Base-by-base conservation (phyloP, 2,888 invertebrate species). In the Drosophila kanekoi region DNA sequence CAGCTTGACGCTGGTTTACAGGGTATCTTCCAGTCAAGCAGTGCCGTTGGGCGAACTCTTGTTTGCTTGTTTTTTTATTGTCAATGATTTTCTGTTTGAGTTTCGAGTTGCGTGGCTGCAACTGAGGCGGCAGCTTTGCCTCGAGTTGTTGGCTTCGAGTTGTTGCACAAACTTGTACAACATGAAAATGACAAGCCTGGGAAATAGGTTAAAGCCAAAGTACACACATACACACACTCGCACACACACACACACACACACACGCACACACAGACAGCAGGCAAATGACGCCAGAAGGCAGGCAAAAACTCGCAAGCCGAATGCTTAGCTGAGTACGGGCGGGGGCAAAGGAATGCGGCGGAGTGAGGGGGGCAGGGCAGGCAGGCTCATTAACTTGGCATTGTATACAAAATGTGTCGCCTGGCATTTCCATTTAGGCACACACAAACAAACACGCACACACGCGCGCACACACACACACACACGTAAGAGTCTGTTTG, bases 321-420 rank as follows among this genome's bases (percentile, higher is more conserved):
- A 41, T 43, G 28, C 28, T 28, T 28, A 28, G 28, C 28, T 28
- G 28, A 6, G 28, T 28, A 3, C 28, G 14, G 20, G 35, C 35
- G 54, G 37, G 2, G 37, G 9, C 32, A 20, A n/a, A 44, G 37
- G 38, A 14, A 14, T 5, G 16, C 1, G 11, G 37, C 11, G 14
- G 16, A 9, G 10, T 9, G 33, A 51, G 43, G 16, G 18, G 14
- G n/a, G 6, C 44, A 37, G 20, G 40, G 60, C 62, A 80, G 67
- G 84, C 82, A 80, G 67, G 84, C 82, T 82, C 87, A 82, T 82
- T 82, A 82, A 84, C 84, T 77, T 68, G 67, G 73, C 60, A 77
- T 76, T 76, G 77, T 76, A 75, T 47, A 58, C 56, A 60, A 57
- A 74, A 74, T 68, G 74, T 73, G 73, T 67, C 69, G 63, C 68